Percentiles rank a stretch among this genome's conserved stretches.
Conservation (phyloP, 37 sponge, comb jelly and placozoan genomes). For the Halichondria panicea region DNA sequence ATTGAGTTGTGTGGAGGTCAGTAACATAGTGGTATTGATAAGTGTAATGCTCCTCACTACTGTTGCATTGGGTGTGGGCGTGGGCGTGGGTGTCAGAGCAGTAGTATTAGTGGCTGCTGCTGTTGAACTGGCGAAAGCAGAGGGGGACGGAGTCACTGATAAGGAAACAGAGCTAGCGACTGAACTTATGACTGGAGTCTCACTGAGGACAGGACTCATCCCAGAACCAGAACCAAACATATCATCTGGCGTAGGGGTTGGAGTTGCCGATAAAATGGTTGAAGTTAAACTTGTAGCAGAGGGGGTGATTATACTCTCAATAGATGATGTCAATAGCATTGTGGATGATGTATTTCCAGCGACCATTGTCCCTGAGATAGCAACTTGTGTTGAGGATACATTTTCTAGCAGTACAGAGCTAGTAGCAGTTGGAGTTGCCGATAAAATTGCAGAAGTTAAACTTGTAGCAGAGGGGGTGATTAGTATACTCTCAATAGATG, state of each 20-base stretch:
- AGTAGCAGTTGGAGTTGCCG: too few species aligned
- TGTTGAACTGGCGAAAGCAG: background rate
- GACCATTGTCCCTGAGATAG: too few species aligned
- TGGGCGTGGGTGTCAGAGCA: background rate
- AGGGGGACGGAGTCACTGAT: background rate
- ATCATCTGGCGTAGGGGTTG: constrained; percentile 2
- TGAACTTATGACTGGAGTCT: background rate
- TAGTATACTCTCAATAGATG: too few species aligned
- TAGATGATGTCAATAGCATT: too few species aligned
- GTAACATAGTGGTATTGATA: background rate
- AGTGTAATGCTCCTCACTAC: background rate
- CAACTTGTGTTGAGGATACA: too few species aligned
- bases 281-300: background rate
- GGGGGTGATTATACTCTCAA: background rate
- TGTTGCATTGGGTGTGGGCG: background rate
- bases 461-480: too few species aligned
- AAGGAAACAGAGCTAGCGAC: background rate
- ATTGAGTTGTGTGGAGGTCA: background rate
- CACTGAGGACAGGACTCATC: background rate
- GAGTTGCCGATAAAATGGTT: background rate
- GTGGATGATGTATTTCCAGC: too few species aligned
- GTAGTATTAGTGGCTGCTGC: background rate
- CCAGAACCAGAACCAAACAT: background rate
- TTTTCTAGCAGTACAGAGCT: too few species aligned
- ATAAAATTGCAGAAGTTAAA: too few species aligned